Evolutionary conservation across 2,113 vertebrate genomes (phyloP).

Genomic region (Limanda limanda): DNA sequence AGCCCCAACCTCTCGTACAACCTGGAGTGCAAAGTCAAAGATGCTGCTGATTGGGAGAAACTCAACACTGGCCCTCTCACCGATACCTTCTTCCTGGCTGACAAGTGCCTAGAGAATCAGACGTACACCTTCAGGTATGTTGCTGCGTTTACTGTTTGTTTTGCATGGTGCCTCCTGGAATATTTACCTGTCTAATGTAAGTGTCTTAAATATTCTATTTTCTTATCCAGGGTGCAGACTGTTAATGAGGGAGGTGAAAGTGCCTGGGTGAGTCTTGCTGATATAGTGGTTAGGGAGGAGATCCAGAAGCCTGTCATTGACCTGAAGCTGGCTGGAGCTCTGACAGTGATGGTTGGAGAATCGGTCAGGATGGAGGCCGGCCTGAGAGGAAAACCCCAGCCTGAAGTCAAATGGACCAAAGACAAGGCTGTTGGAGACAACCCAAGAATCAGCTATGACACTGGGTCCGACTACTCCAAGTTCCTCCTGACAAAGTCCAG

Average conservation of each 20-base stretch:
- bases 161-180: neutral
- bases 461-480: constrained; percentile 89
- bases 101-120: constrained; percentile 93
- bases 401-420: constrained; percentile 94
- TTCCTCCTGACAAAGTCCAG: constrained; percentile 92
- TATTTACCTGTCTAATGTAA: neutral
- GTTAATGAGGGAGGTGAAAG: constrained; percentile 97
- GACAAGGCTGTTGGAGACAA: constrained; percentile 93
- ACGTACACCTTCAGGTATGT: constrained; percentile 85
- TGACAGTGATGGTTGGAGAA: constrained; percentile 95
- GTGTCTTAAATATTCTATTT: neutral
- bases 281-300: constrained; percentile 94
- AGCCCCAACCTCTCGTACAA: constrained; percentile 94
- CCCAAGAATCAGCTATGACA: constrained; percentile 93
- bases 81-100: constrained; percentile 93
- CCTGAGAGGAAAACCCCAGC: constrained; percentile 95
- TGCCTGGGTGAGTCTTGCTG: constrained; percentile 92
- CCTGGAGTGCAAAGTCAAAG: constrained; percentile 91
- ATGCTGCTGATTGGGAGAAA: constrained; percentile 91
- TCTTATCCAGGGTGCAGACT: constrained; percentile 89
- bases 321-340: constrained; percentile 88
- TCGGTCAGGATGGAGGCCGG: constrained; percentile 93
- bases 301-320: constrained; percentile 96
- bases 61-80: constrained; percentile 89
- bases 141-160: neutral